Conservation (phyloP, 2,797 vertebrate species). For the Clarias pachynema region DNA sequence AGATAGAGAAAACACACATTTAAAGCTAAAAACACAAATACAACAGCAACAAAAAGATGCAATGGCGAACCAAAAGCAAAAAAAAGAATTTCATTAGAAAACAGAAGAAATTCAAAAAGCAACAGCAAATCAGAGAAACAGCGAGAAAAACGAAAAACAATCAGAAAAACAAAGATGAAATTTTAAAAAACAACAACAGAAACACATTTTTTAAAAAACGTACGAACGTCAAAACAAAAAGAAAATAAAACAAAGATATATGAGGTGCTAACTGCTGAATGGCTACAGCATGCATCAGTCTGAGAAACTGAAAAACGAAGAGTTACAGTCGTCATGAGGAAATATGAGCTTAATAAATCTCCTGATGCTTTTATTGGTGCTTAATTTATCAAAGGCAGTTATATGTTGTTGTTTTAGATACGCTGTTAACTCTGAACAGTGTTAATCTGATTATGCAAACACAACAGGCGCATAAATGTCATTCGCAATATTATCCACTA, state of each 20-base stretch:
- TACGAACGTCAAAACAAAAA: background rate
- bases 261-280: background rate
- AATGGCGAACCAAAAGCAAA: background rate
- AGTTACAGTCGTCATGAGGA: no score
- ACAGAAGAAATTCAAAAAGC: background rate
- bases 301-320: background rate
- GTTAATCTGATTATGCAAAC: background rate
- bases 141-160: background rate
- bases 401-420: background rate
- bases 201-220: background rate
- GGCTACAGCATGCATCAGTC: background rate
- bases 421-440: background rate
- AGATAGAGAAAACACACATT: no score
- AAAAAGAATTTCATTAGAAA: background rate
- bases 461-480: background rate
- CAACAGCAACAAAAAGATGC: background rate
- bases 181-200: background rate
- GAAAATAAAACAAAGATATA: background rate
- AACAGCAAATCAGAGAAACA: background rate
- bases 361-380: background rate
- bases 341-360: conserved; percentile 4
- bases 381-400: background rate
- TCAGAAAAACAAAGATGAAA: no score
- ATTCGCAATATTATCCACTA: background rate
- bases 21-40: no score